Conservation (phyloP, 2,113 vertebrate genomes). For the Geothlypis trichas region DNA sequence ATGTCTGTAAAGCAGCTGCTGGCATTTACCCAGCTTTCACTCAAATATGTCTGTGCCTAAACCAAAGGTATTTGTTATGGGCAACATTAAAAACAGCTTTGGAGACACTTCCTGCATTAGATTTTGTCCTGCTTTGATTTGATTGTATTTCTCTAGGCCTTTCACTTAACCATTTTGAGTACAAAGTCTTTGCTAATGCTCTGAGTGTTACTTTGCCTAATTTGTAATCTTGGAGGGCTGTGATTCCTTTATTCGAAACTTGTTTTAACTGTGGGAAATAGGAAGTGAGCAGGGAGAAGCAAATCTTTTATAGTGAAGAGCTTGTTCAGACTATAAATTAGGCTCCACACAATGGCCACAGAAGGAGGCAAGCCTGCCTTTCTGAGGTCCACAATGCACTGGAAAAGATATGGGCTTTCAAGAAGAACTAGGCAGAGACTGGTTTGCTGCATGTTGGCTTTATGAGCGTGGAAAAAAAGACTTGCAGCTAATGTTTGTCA, state of each 20-base stretch:
- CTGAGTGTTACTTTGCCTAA: slow-evolving; percentile 73
- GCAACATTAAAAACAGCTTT: slow-evolving; percentile 63
- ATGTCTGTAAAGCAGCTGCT: slow-evolving; percentile 55
- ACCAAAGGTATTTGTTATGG: slow-evolving; percentile 63
- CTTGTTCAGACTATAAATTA: slow-evolving; percentile 76
- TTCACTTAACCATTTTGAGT: slow-evolving; percentile 66
- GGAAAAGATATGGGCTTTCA: slow-evolving; percentile 24
- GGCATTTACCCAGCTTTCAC: slow-evolving; percentile 59
- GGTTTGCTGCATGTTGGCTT: slow-evolving; percentile 30
- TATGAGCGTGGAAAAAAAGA: neutral
- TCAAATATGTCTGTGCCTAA: slow-evolving; percentile 28
- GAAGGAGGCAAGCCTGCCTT: slow-evolving; percentile 63
- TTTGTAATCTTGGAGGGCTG: slow-evolving; percentile 68
- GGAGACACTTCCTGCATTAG: slow-evolving; percentile 58
- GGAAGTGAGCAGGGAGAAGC: slow-evolving; percentile 72
- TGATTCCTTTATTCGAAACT: slow-evolving; percentile 69
- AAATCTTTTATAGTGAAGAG: slow-evolving; percentile 57
- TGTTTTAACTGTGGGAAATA: slow-evolving; percentile 79
- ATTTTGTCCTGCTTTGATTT: slow-evolving; percentile 66
- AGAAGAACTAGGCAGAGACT: slow-evolving; percentile 49
- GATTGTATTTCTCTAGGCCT: slow-evolving; percentile 63
- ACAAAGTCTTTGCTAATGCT: slow-evolving; percentile 63
- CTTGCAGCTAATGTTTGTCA: slow-evolving; percentile 9
- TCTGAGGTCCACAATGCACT: slow-evolving; percentile 40
- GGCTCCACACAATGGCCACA: slow-evolving; percentile 54